Conservation (phyloP, 2,888 invertebrate species). For the Phortica magna region DNA sequence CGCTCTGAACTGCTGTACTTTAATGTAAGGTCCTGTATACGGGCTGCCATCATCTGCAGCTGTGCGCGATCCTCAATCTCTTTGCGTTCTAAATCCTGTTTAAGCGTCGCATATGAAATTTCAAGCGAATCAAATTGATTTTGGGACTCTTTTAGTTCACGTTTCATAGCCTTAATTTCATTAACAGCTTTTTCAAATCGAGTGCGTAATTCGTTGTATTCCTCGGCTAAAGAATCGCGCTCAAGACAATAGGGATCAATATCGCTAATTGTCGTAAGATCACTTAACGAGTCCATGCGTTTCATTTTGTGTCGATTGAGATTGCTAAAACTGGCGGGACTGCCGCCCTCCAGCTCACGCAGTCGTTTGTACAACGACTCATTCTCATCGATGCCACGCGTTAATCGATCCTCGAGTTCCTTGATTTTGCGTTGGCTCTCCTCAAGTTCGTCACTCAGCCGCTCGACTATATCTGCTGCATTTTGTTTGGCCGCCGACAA, state of each 20-base stretch:
- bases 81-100: slow-evolving; percentile 85
- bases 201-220: slow-evolving; percentile 86
- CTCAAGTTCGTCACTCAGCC: slow-evolving; percentile 84
- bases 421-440: slow-evolving; percentile 81
- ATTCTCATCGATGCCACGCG: slow-evolving; percentile 87
- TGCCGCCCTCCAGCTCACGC: slow-evolving; percentile 84
- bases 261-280: slow-evolving; percentile 89
- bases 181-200: slow-evolving; percentile 90
- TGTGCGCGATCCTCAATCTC: slow-evolving; percentile 84
- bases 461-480: slow-evolving; percentile 84
- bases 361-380: slow-evolving; percentile 85
- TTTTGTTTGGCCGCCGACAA: slow-evolving; percentile 85
- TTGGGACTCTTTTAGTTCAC: slow-evolving; percentile 88
- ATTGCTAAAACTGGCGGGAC: slow-evolving; percentile 74
- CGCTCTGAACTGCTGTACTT: slow-evolving; percentile 90
- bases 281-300: slow-evolving; percentile 88
- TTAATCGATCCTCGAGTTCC: slow-evolving; percentile 79
- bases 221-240: slow-evolving; percentile 87
- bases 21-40: slow-evolving; percentile 89
- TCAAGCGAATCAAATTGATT: slow-evolving; percentile 89
- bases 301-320: slow-evolving; percentile 76
- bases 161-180: slow-evolving; percentile 90
- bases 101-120: slow-evolving; percentile 86
- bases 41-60: slow-evolving; percentile 87
- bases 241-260: slow-evolving; percentile 86